Base-by-base conservation (phyloP, 2,888 invertebrate species). In the Belgica antarctica region DNA sequence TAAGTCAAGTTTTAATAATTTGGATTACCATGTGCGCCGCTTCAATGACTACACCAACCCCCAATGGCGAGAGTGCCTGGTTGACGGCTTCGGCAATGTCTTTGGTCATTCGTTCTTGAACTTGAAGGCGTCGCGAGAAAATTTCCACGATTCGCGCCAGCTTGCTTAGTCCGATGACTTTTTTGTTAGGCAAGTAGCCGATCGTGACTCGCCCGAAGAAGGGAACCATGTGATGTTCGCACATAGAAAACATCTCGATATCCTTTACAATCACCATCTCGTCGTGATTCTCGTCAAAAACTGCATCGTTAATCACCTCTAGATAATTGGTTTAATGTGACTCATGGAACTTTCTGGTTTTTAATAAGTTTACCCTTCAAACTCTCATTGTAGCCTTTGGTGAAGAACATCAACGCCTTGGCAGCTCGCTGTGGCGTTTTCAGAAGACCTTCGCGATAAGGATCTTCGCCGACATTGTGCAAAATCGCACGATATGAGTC, bases 1-100 rank as follows among this genome's bases (percentile, higher is more conserved):
- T n/a, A n/a, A n/a, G n/a, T n/a, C n/a, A n/a, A n/a, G n/a, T n/a
- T n/a, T n/a, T n/a, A n/a, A n/a, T n/a, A n/a, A n/a, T n/a, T n/a
- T n/a, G n/a, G n/a, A n/a, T 57, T 68, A 68, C 68, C 68, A 68
- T 68, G 34, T 68, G 68, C 27, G 68, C 15, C 8, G 68, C 68
- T 31, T 52, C 52, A n/a, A 68, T 34, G 10, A 68, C 31, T 1
- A 68, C 57, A n/a, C 68, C 68, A 15, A 68, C 68, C 8, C 68
- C 68, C 3, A 68, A 27, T 10, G 68, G 68, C 5, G 27, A 25
- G 10, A 68, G 17, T 27, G 47, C 68, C n/a, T 5, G 3, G 1
- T 68, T 57, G 12, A 68, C 22, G 1, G 68, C 68, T 47, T 68
- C 68, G 1, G 68, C 68, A 7, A 68, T 68, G 7, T 68, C 68